Conservation (phyloP, 1,140 invertebrate genomes). For the Lepidurus packardi region DNA sequence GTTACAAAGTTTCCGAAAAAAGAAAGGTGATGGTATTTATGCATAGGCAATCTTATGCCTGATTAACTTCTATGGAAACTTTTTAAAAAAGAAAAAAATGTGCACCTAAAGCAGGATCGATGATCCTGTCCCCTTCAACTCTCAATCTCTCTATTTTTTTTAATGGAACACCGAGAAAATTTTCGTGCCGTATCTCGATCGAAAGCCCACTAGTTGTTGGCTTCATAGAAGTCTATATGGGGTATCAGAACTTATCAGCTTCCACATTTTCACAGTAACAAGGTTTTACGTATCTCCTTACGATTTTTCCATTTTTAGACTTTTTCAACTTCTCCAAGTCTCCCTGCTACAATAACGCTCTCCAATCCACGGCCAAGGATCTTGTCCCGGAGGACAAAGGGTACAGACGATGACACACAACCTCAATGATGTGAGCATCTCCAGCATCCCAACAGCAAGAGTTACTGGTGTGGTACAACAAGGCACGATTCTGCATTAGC, state of each 20-base stretch:
- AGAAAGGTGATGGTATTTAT: not conserved
- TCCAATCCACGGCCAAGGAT: not conserved
- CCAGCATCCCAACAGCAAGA: not conserved
- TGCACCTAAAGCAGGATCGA: slow-evolving; percentile 14
- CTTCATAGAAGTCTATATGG: not conserved
- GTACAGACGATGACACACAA: not conserved
- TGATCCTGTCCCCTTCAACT: not conserved
- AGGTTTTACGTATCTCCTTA: not conserved
- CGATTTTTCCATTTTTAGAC: not conserved
- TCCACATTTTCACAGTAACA: slow-evolving; percentile 1
- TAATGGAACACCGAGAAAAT: not conserved
- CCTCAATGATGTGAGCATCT: not conserved
- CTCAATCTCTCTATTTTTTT: not conserved
- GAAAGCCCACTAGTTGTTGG: not conserved
- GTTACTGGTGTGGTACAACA: not conserved
- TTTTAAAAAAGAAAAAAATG: not conserved
- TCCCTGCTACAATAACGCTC: not conserved
- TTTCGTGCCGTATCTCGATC: not conserved
- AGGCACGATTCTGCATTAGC: not conserved
- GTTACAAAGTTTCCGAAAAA: not conserved
- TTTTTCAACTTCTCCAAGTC: not conserved
- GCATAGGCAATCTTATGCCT: slow-evolving; percentile 9
- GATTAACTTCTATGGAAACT: not conserved
- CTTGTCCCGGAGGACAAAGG: slow-evolving; percentile 7
- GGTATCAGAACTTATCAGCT: slow-evolving; percentile 22